Conservation (phyloP, 2,797 vertebrate genomes). For the Rhynchotus rufescens region DNA sequence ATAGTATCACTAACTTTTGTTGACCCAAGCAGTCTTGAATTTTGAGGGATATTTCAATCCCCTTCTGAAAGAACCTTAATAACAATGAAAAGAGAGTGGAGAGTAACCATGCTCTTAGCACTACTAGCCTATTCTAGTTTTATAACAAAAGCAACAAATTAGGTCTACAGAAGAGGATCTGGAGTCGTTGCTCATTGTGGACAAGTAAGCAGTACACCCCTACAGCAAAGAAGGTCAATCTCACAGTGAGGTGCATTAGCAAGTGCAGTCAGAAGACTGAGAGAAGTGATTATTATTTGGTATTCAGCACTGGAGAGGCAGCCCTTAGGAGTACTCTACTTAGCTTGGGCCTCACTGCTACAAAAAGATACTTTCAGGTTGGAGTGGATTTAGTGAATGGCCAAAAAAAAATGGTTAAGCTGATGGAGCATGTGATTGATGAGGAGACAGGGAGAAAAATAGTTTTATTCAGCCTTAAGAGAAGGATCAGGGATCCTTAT, state of each 20-base stretch:
- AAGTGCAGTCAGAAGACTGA: not conserved
- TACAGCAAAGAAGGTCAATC: fast-evolving
- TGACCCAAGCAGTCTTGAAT: not conserved
- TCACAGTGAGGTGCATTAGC: not conserved
- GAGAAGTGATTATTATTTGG: not conserved
- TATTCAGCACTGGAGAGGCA: not conserved
- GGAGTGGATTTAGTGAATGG: not conserved
- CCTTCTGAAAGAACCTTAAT: not conserved
- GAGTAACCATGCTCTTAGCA: not conserved
- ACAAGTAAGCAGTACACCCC: not conserved
- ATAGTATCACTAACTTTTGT: not conserved
- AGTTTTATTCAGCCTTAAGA: not conserved
- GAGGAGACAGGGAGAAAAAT: not conserved
- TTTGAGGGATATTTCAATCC: not conserved
- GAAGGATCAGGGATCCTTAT: not conserved
- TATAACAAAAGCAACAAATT: not conserved
- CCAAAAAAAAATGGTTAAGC: not conserved
- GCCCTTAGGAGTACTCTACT: not conserved
- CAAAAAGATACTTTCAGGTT: not conserved
- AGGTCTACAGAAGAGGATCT: not conserved
- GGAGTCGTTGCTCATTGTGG: not conserved
- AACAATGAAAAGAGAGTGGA: not conserved
- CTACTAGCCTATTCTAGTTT: not conserved
- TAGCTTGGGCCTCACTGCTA: not conserved
- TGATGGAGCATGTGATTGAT: not conserved